Percentiles rank a stretch among this genome's conserved stretches.
These are phyloP conservation scores for Penaeus indicus DNA, from an alignment of 1,140 invertebrate species.

Conservation along the genomic window DNA sequence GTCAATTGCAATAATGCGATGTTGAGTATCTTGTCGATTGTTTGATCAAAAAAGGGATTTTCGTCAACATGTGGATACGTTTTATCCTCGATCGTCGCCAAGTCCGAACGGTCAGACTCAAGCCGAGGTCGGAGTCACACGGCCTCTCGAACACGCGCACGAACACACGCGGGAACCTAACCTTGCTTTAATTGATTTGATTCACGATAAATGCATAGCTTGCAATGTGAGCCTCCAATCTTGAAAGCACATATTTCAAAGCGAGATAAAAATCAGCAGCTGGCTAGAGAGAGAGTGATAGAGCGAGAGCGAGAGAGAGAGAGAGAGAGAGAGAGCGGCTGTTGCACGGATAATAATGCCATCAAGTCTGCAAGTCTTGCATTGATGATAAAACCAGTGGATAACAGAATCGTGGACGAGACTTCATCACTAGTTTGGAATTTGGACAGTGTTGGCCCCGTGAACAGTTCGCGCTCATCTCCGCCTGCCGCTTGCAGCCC, in stretches of 20 bases:
- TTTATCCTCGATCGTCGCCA: too few relatives aligned
- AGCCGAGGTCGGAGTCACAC: slow-evolving; percentile 9
- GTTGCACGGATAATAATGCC: slow-evolving; percentile 43
- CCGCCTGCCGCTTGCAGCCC: not conserved
- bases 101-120: not conserved
- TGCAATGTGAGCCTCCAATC: slow-evolving; percentile 49
- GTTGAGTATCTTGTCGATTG: too few relatives aligned
- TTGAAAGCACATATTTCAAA: slow-evolving; percentile 49
- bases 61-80: too few relatives aligned
- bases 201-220: slow-evolving; percentile 46
- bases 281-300: not conserved
- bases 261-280: slow-evolving; percentile 40
- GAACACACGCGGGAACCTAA: slow-evolving; percentile 6
- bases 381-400: not conserved
- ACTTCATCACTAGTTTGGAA: slow-evolving; percentile 31
- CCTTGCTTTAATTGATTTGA: slow-evolving; percentile 57
- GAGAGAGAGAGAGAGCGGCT: not conserved
- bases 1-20: too few relatives aligned
- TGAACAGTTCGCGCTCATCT: not conserved
- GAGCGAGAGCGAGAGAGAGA: too few relatives aligned
- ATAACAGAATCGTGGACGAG: not conserved
- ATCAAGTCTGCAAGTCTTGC: slow-evolving; percentile 4
- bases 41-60: too few relatives aligned
- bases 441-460: not conserved
- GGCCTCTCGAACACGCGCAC: not conserved